Evolutionary conservation across 2,797 vertebrate genomes (phyloP).

Genomic region (Gila robusta): DNA sequence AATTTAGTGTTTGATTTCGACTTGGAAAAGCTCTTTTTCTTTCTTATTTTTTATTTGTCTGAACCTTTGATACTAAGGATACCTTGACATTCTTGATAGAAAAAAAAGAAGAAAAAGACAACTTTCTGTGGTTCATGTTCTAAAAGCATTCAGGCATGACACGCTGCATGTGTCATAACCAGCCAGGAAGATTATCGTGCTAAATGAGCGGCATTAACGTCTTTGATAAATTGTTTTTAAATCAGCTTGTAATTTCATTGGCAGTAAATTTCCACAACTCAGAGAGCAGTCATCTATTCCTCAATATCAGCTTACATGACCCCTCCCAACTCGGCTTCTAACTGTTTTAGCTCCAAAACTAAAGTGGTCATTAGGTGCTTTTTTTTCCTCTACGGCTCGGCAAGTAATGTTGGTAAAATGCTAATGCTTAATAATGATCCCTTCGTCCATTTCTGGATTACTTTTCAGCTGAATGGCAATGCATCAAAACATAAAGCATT

Average conservation of each 20-base stretch:
- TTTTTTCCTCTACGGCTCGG: conserved; percentile 41
- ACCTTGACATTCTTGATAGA: not conserved
- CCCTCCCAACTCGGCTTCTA: conserved; percentile 78
- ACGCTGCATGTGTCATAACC: conserved; percentile 41
- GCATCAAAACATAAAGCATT: conserved; percentile 86
- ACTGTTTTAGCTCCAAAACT: conserved; percentile 82
- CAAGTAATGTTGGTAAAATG: conserved; percentile 68
- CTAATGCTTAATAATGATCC: conserved; percentile 73
- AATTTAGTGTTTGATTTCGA: not conserved
- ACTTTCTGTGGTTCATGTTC: conserved; percentile 17
- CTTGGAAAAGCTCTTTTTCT: not conserved
- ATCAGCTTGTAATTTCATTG: conserved; percentile 72
- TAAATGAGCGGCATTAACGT: conserved; percentile 66
- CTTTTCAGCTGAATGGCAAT: conserved; percentile 83
- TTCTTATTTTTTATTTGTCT: not conserved
- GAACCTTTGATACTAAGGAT: not conserved
- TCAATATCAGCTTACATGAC: conserved; percentile 82
- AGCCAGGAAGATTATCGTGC: conserved; percentile 53
- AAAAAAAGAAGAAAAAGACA: not conserved
- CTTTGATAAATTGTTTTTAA: conserved; percentile 76
- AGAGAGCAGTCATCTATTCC: conserved; percentile 75
- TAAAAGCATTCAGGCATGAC: conserved; percentile 15
- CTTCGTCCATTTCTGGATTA: conserved; percentile 83
- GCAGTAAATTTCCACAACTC: conserved; percentile 72
- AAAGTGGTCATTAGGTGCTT: conserved; percentile 84